phyloP scores from a whole-genome alignment of 2,797 vertebrate genomes.

The Cetoscarus ocellatus region DNA sequence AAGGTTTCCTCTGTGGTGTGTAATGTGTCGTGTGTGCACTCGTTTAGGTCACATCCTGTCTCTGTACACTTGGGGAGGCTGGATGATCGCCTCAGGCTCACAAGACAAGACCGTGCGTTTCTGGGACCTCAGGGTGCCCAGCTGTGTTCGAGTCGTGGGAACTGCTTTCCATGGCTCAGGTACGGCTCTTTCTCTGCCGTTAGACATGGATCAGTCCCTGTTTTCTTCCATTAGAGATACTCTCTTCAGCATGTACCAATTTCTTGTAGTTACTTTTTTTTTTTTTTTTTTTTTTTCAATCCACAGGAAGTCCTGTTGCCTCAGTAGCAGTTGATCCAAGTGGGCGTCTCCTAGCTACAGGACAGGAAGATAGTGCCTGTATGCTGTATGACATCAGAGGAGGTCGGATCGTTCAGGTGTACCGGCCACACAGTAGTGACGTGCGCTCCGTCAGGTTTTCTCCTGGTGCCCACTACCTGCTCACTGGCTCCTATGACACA shows the following conservation, averaged over 20 bases:
- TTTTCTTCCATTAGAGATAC: background rate
- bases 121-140: constrained; percentile 97
- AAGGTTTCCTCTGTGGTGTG: background rate
- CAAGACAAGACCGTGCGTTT: constrained; percentile 98
- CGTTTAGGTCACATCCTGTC: constrained; percentile 95
- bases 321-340: constrained; percentile 98
- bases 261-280: background rate
- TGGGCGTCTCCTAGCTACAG: constrained; percentile 94
- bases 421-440: constrained; percentile 93
- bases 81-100: constrained; percentile 99
- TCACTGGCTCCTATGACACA: constrained; percentile 97
- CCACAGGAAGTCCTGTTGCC: constrained; percentile 93
- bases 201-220: too few species aligned
- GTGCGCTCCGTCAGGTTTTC: constrained; percentile 97
- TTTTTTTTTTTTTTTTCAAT: background rate
- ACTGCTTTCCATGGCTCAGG: constrained; percentile 97
- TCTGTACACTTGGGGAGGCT: constrained; percentile 97
- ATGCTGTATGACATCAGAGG: constrained; percentile 98
- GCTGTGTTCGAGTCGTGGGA: constrained; percentile 96
- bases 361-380: constrained; percentile 96
- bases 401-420: constrained; percentile 95
- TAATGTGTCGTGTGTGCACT: background rate
- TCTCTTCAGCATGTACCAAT: too few species aligned
- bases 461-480: constrained; percentile 95
- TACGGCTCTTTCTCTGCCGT: constrained; percentile 35